Evolutionary conservation across 92 coral and sea anemone species (phyloP), one percentile per base, ranked within the genome.

Genomic region (Palythoa grandis): DNA sequence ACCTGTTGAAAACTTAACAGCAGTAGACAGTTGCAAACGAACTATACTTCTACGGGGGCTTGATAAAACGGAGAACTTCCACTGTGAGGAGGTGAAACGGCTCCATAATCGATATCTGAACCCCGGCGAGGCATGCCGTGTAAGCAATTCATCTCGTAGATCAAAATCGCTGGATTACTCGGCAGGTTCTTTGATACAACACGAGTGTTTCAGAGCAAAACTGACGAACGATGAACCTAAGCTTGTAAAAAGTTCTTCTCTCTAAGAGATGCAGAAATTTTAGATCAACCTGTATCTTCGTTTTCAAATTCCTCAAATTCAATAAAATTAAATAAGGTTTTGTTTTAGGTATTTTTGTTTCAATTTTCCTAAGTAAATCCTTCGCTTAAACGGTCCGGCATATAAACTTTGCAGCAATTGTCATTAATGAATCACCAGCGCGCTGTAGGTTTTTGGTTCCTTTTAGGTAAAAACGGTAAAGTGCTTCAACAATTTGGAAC

Each of bases 81-180:
- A 13, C 20, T 17, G 48, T 60, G 20, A 23, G 20, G 39, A 54
- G 11, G 47, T 37, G 3, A 39, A 47, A 39, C 47, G 72, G 15
- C 20, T 23, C 10, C 70, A 19, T 1, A 23, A 43, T 16, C n/a
- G n/a, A n/a, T n/a, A n/a, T n/a, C 16, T 38, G 84, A 17, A 24
- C 13, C 35, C 47, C 13, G 72, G 17, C 56, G 40, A n/a, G 40
- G 20, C 37, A 24, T 20, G 8, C 38, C 35, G 12, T 17, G 23
- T 52, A 38, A 7, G 35, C 19, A 66, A 35, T 2, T 15, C 5
- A 60, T 14, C 48, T 17, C 39, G 72, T 39, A 63, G 73, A 25
- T 79, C 84, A 7, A 63, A 61, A 66, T 79, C 73, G 63, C 17
- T 79, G n/a, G 73, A 79, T 40, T 79, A 50, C 17, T 39, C 39